Conservation (phyloP, 2,888 invertebrate species). For the Nasonia oneida region DNA sequence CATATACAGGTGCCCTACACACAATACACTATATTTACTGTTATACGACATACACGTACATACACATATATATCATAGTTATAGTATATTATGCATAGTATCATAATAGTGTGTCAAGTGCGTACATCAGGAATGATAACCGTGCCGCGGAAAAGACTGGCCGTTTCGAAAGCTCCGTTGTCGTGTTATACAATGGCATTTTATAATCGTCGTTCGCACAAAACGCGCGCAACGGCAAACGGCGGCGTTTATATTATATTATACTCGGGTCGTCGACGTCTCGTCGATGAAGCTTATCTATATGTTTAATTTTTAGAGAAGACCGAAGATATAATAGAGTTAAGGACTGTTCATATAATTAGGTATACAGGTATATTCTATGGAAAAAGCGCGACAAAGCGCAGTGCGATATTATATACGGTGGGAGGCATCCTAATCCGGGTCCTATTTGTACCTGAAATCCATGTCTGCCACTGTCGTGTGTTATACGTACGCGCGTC, state of each 20-base stretch:
- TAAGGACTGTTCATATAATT: background rate
- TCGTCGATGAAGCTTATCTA: background rate
- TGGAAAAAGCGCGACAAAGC: background rate
- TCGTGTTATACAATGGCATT: background rate
- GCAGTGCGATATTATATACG: background rate
- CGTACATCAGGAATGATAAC: constrained; percentile 55
- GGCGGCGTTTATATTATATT: constrained; percentile 23
- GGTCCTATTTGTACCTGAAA: background rate
- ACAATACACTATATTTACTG: background rate
- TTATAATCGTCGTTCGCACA: background rate
- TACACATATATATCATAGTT: background rate
- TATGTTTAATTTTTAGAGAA: background rate
- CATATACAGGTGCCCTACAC: constrained; percentile 6
- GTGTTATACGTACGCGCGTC: background rate
- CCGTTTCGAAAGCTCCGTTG: constrained; percentile 35
- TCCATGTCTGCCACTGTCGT: background rate
- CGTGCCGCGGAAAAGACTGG: constrained; percentile 48
- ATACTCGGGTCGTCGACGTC: background rate
- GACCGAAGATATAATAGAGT: background rate
- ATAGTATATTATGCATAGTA: background rate
- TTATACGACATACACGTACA: background rate
- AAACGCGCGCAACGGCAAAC: constrained; percentile 49
- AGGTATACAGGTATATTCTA: background rate
- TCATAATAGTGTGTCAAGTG: constrained; percentile 32
- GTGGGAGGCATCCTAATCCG: constrained; percentile 8